These are phyloP conservation scores for Colletes collaris DNA, from an alignment of 2,888 invertebrate genomes.

Conservation along the genomic window DNA sequence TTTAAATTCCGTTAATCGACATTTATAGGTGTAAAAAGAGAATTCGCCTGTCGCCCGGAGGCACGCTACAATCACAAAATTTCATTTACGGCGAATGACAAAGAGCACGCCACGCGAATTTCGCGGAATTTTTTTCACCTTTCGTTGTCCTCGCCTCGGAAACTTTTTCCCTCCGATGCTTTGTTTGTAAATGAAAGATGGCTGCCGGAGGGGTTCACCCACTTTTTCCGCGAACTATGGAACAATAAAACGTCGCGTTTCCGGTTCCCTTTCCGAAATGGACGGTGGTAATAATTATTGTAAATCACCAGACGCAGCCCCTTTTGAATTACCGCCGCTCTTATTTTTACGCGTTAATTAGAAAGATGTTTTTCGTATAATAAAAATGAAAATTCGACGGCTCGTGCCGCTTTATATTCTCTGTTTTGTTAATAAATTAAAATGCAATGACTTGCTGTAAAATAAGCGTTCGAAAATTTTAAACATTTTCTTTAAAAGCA, in stretches of 20 bases:
- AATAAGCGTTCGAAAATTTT: no score
- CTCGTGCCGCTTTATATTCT: neutral
- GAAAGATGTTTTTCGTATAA: neutral
- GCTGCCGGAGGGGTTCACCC: conserved; percentile 43
- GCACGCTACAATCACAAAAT: conserved; percentile 18
- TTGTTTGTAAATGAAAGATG: conserved; percentile 54
- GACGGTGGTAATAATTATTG: conserved; percentile 28
- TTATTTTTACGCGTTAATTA: neutral
- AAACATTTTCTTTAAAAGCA: no score
- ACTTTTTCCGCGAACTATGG: conserved; percentile 31
- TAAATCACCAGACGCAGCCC: conserved; percentile 9
- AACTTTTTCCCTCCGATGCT: conserved; percentile 40
- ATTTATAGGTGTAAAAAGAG: no score
- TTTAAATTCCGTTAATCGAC: no score
- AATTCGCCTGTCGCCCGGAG: neutral
- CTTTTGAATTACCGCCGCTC: conserved; percentile 12
- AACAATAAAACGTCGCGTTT: conserved; percentile 47
- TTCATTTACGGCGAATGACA: conserved; percentile 27
- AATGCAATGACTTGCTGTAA: no score
- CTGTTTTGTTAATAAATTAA: no score
- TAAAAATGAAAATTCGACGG: neutral
- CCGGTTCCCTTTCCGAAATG: conserved; percentile 16
- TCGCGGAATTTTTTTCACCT: conserved; percentile 24
- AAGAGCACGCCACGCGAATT: neutral
- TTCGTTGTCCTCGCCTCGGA: conserved; percentile 43